Conservation (phyloP, 2,888 invertebrate genomes). For the Hypomecis punctinalis region DNA sequence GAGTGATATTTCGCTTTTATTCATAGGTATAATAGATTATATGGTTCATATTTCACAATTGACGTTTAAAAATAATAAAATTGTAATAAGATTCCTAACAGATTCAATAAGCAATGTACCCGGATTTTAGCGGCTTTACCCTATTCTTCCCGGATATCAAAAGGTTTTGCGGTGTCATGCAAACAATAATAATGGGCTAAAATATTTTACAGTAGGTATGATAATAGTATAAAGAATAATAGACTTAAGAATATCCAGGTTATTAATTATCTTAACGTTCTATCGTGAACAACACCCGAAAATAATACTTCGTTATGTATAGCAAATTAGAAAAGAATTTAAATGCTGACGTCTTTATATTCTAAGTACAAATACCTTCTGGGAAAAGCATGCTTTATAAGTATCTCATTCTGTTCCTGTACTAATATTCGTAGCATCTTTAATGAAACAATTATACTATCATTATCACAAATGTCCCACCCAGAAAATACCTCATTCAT, state of each 20-base stretch:
- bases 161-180: conserved; percentile 25
- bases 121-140: conserved; percentile 20
- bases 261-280: neutral
- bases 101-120: conserved; percentile 19
- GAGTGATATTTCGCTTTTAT: neutral
- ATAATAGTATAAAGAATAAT: neutral
- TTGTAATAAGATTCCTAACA: conserved; percentile 16
- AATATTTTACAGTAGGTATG: neutral
- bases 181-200: conserved; percentile 19
- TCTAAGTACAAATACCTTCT: too few species aligned
- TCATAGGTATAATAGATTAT: neutral
- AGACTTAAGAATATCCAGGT: neutral
- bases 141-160: conserved; percentile 23
- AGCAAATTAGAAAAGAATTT: too few species aligned
- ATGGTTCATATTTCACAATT: neutral
- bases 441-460: too few species aligned
- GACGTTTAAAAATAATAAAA: conserved; percentile 16
- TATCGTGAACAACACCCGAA: too few species aligned
- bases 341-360: too few species aligned
- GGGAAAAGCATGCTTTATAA: too few species aligned
- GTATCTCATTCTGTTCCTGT: too few species aligned
- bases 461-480: too few species aligned
- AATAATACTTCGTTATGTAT: too few species aligned
- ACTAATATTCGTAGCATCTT: too few species aligned
- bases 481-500: too few species aligned